Evolutionary conservation across 1,140 invertebrate genomes (phyloP).

Genomic region (Cotesia vestalis): DNA sequence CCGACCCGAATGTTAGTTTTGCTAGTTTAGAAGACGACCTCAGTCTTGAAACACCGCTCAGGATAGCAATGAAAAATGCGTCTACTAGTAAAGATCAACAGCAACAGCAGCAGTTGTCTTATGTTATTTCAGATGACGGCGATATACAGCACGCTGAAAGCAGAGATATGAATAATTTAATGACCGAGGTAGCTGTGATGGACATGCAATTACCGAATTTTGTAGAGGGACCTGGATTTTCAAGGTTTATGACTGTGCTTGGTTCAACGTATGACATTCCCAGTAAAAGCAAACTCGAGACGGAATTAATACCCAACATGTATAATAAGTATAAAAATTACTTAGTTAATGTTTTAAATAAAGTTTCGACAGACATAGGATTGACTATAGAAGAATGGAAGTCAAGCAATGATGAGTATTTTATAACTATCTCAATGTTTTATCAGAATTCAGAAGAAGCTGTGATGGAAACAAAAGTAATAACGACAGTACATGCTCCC

Average conservation of each 20-base stretch:
- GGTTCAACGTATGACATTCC: conserved; percentile 68
- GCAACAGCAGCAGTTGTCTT: conserved; percentile 14
- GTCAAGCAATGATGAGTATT: conserved; percentile 61
- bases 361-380: conserved; percentile 56
- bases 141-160: conserved; percentile 45
- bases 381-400: conserved; percentile 67
- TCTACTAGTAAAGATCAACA: neutral
- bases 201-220: conserved; percentile 65
- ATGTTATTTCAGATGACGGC: conserved; percentile 43
- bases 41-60: conserved; percentile 53
- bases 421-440: conserved; percentile 63
- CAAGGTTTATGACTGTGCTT: conserved; percentile 64
- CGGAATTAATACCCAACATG: conserved; percentile 66
- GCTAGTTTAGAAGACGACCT: conserved; percentile 57
- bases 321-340: conserved; percentile 63
- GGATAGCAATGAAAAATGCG: conserved; percentile 40
- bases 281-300: conserved; percentile 64
- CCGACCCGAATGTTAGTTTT: conserved; percentile 58
- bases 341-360: conserved; percentile 52
- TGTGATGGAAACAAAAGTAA: conserved; percentile 56
- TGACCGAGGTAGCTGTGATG: conserved; percentile 65
- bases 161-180: conserved; percentile 62
- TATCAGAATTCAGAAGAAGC: conserved; percentile 60
- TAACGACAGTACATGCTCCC: conserved; percentile 57
- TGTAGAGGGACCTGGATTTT: conserved; percentile 66